Percentiles rank a stretch among this genome's conserved stretches.
Conservation (phyloP, 2,888 invertebrate species). For the Chydorus sphaericus region DNA sequence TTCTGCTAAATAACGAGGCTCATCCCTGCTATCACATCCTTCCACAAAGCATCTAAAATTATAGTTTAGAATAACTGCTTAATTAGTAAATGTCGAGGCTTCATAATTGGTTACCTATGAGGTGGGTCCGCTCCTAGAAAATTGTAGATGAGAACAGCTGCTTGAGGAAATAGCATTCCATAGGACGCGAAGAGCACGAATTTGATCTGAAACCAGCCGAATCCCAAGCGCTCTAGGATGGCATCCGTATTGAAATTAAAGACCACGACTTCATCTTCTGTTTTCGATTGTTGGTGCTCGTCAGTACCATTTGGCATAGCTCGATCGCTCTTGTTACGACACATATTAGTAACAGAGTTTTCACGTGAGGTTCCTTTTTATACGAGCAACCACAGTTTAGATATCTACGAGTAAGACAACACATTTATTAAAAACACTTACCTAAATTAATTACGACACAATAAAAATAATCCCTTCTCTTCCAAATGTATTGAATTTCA, state of each 20-base stretch:
- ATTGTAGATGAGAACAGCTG: background rate
- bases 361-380: too few relatives aligned
- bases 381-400: too few relatives aligned
- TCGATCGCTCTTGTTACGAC: too few relatives aligned
- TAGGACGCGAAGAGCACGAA: background rate
- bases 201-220: constrained; percentile 2
- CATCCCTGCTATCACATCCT: constrained; percentile 34
- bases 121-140: background rate
- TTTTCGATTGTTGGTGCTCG: too few relatives aligned
- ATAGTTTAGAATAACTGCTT: background rate
- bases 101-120: background rate
- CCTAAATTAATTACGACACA: too few relatives aligned
- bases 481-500: too few relatives aligned
- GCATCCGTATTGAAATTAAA: background rate
- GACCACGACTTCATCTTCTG: background rate
- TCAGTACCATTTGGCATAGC: too few relatives aligned
- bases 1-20: constrained; percentile 26
- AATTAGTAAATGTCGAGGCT: background rate
- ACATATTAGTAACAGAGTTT: too few relatives aligned
- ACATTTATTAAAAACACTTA: too few relatives aligned
- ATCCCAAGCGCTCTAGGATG: background rate
- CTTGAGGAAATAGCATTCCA: background rate
- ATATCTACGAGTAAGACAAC: too few relatives aligned
- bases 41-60: constrained; percentile 37
- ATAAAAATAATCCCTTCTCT: too few relatives aligned